Conservation (phyloP, 2,113 vertebrate genomes). For the Xiphorhynchus elegans region DNA sequence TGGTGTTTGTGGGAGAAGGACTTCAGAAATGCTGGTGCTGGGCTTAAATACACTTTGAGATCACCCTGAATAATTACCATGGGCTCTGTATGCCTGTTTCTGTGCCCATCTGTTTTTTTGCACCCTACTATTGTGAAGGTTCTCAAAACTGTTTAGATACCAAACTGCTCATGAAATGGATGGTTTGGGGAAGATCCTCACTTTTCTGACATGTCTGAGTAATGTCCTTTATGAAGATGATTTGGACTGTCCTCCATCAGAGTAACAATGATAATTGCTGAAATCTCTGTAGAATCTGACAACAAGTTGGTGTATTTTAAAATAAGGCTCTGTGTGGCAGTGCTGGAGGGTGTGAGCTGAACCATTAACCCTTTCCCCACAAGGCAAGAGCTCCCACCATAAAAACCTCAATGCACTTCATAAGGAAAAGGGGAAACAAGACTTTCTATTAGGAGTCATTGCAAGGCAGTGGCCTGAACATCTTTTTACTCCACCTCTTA, state of each 20-base stretch:
- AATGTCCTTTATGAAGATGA: background rate
- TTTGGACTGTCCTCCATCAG: background rate
- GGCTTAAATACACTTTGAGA: background rate
- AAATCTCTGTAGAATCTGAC: no score
- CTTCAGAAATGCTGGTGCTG: background rate
- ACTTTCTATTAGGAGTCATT: background rate
- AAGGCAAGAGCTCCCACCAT: background rate
- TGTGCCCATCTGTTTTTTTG: background rate
- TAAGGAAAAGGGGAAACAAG: background rate
- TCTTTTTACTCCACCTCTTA: background rate
- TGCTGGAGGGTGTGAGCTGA: background rate
- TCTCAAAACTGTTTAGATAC: background rate
- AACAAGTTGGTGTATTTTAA: background rate
- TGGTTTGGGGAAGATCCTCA: background rate
- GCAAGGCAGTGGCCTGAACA: background rate
- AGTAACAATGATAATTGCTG: no score
- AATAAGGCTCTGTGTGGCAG: background rate
- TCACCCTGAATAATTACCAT: background rate
- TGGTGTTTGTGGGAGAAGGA: no score
- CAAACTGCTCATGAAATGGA: background rate
- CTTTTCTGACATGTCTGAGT: background rate
- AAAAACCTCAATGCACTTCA: background rate
- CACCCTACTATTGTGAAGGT: no score
- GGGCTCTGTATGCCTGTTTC: background rate
- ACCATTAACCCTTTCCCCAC: background rate